phyloP scores from a whole-genome alignment of 2,797 vertebrate genomes.

The Danio choprae region DNA sequence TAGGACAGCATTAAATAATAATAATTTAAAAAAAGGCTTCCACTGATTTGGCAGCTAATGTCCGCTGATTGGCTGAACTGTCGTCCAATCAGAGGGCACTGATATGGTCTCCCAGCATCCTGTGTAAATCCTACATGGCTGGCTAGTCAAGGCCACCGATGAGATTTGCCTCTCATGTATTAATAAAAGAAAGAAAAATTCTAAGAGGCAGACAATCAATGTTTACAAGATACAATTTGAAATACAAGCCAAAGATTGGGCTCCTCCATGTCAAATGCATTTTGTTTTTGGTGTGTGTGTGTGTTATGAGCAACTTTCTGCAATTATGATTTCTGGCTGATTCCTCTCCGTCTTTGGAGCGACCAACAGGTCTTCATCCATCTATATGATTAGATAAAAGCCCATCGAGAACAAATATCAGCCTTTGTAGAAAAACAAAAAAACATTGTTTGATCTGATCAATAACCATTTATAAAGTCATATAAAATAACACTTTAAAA shows the following conservation, averaged over 20 bases:
- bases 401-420: slow-evolving; percentile 58
- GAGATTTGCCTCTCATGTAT: slow-evolving; percentile 36
- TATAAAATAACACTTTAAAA: slow-evolving; percentile 77
- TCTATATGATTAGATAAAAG: slow-evolving; percentile 44
- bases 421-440: slow-evolving; percentile 64
- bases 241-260: slow-evolving; percentile 44
- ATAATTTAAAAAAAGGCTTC: slow-evolving; percentile 50
- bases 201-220: slow-evolving; percentile 50
- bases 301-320: slow-evolving; percentile 53
- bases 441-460: slow-evolving; percentile 64
- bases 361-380: slow-evolving; percentile 38
- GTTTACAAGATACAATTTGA: slow-evolving; percentile 40
- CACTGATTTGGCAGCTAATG: slow-evolving; percentile 36
- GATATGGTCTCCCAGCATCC: slow-evolving; percentile 36
- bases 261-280: slow-evolving; percentile 36
- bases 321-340: slow-evolving; percentile 43
- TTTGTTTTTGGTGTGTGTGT: neutral
- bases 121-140: slow-evolving; percentile 48
- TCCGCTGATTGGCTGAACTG: slow-evolving; percentile 37
- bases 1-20: slow-evolving; percentile 48
- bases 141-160: slow-evolving; percentile 53
- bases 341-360: slow-evolving; percentile 27
- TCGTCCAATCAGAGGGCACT: slow-evolving; percentile 44
- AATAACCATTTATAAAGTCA: slow-evolving; percentile 77
- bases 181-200: slow-evolving; percentile 26